Percentiles rank a stretch among this genome's conserved stretches.
These are phyloP conservation scores for Hydropotes inermis DNA, from an alignment of 2,113 vertebrate species.

Conservation along the genomic window DNA sequence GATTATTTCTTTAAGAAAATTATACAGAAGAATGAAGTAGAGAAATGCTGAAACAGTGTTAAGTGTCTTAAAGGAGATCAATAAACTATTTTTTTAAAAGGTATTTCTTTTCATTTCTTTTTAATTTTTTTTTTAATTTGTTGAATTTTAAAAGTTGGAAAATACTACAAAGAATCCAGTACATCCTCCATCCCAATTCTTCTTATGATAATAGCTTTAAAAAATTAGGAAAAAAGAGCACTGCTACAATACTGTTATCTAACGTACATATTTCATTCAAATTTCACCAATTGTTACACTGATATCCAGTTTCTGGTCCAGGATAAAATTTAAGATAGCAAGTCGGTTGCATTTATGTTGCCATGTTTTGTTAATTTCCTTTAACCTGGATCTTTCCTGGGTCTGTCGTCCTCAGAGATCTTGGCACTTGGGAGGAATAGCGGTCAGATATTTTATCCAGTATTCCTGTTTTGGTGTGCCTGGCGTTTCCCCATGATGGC, in stretches of 20 bases:
- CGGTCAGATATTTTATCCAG: neutral
- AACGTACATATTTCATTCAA: neutral
- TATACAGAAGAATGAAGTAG: neutral
- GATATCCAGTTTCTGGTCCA: neutral
- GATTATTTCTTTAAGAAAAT: neutral
- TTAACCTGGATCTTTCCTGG: neutral
- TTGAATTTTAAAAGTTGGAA: neutral
- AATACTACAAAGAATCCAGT: neutral
- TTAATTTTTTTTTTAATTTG: neutral
- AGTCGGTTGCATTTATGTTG: accelerated
- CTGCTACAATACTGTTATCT: too few relatives aligned
- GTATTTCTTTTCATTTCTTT: neutral
- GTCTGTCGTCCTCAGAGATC: neutral
- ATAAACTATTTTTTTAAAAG: neutral
- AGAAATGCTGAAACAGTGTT: neutral
- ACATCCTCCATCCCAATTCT: neutral
- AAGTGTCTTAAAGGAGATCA: neutral
- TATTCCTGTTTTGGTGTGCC: neutral
- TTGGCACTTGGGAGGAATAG: neutral
- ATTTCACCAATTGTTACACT: accelerated
- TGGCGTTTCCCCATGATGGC: neutral
- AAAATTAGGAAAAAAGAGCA: neutral
- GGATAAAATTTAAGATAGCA: neutral
- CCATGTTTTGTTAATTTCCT: neutral
- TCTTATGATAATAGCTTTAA: neutral